Evolutionary conservation across 30 jellyfish, hydroid and myxozoan genomes (phyloP).

Genomic region (Chrysaora quinquecirrha): DNA sequence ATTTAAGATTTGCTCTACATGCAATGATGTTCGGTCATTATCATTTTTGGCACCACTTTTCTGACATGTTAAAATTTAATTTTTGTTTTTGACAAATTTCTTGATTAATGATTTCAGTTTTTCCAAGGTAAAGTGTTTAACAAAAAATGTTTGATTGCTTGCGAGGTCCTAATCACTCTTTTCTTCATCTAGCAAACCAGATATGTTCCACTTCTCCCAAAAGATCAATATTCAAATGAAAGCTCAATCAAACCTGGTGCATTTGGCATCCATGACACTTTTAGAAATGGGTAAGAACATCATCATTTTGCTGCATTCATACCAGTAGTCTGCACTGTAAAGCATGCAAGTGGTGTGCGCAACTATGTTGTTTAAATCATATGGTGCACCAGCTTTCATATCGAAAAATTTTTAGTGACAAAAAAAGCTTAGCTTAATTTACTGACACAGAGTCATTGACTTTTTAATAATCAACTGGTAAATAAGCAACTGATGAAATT

Average conservation of each 20-base stretch:
- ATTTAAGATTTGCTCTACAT: too few relatives aligned
- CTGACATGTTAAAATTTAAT: too few relatives aligned
- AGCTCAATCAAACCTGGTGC: constrained; percentile 34
- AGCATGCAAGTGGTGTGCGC: not conserved
- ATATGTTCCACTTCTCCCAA: constrained; percentile 26
- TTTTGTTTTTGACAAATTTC: too few relatives aligned
- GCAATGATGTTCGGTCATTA: too few relatives aligned
- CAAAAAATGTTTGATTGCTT: too few relatives aligned
- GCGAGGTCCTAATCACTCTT: not conserved
- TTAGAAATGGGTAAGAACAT: constrained; percentile 51
- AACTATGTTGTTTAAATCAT: not conserved
- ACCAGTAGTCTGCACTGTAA: not conserved
- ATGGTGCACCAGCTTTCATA: not conserved
- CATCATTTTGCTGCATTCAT: not conserved
- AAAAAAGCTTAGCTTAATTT: not conserved
- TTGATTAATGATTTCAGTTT: too few relatives aligned
- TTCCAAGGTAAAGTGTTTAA: too few relatives aligned
- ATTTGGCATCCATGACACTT: constrained; percentile 52
- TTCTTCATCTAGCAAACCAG: constrained; percentile 30
- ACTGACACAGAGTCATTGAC: not conserved
- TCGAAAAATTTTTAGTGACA: too few relatives aligned
- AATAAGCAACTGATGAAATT: too few relatives aligned
- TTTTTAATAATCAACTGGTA: not conserved
- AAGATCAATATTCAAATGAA: constrained; percentile 16
- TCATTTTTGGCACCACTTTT: too few relatives aligned